These are phyloP conservation scores for Campylorhamphus procurvoides DNA, from an alignment of 2,113 vertebrate genomes.

Conservation along the genomic window DNA sequence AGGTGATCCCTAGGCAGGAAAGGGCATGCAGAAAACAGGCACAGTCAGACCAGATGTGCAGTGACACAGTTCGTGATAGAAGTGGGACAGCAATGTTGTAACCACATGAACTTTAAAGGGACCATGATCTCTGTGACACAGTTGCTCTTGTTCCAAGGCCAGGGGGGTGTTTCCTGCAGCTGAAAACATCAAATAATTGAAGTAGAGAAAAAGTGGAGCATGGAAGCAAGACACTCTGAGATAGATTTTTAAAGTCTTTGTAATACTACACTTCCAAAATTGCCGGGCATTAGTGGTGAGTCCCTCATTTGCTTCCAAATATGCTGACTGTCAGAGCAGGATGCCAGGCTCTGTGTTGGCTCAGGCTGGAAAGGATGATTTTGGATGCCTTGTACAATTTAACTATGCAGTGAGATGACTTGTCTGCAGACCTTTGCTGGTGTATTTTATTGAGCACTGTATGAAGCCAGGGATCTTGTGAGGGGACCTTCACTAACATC, in stretches of 20 bases:
- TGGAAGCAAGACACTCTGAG: background rate
- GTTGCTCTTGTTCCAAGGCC: background rate
- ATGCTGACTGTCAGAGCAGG: background rate
- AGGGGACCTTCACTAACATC: background rate
- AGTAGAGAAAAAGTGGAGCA: background rate
- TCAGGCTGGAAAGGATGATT: background rate
- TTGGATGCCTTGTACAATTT: background rate
- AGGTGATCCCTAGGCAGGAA: slow-evolving; percentile 33
- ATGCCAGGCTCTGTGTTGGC: background rate
- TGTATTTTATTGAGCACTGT: background rate
- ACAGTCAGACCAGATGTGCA: background rate
- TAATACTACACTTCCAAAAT: background rate
- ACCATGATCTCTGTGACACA: background rate
- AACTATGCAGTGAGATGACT: background rate
- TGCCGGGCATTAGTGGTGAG: background rate
- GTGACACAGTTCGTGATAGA: background rate
- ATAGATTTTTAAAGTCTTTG: background rate
- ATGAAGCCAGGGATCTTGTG: background rate
- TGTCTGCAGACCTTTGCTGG: background rate
- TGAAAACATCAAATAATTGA: background rate
- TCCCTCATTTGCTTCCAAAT: slow-evolving; percentile 16
- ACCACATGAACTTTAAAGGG: background rate
- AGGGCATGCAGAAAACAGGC: background rate
- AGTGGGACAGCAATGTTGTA: background rate
- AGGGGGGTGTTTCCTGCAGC: background rate